A percentile compares a stretch with the other conserved stretches of the same genome.
Conservation (phyloP, 92 coral and sea anemone species). For the Paramuricea clavata region DNA sequence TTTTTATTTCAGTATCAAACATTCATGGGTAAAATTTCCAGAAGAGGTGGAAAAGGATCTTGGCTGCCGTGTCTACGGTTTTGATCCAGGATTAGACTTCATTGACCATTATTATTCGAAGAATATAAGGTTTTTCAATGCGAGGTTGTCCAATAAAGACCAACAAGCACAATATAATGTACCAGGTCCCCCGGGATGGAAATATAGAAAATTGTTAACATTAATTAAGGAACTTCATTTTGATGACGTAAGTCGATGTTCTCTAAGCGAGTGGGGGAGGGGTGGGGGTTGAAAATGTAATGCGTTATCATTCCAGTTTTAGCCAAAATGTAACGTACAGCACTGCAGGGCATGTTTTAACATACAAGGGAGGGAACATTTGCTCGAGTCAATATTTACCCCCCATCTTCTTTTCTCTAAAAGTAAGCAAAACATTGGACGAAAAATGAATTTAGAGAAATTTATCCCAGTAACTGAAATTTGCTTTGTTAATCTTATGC, state of each 20-base stretch:
- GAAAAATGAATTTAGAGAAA: too few species aligned
- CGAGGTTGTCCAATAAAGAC: slow-evolving; percentile 23
- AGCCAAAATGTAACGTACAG: too few species aligned
- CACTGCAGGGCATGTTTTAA: too few species aligned
- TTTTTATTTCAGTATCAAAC: slow-evolving; percentile 15
- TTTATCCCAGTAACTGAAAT: too few species aligned
- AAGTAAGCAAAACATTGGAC: too few species aligned
- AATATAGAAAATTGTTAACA: slow-evolving; percentile 23
- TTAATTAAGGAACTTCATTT: slow-evolving; percentile 13
- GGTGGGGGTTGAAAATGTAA: too few species aligned
- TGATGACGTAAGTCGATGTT: slow-evolving; percentile 1
- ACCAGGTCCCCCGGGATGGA: slow-evolving; percentile 22
- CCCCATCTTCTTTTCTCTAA: too few species aligned
- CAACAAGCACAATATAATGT: slow-evolving; percentile 26
- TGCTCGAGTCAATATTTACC: too few species aligned
- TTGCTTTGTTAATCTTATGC: too few species aligned
- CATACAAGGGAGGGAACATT: too few species aligned
- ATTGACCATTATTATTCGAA: slow-evolving; percentile 26
- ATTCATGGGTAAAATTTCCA: neutral
- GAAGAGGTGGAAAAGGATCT: slow-evolving; percentile 13
- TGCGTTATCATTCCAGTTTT: too few species aligned
- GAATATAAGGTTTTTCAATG: slow-evolving; percentile 24
- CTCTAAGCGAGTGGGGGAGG: too few species aligned
- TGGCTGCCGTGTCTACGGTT: slow-evolving; percentile 11
- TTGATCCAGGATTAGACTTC: slow-evolving; percentile 9